Conservation (phyloP, 2,797 vertebrate species). For the Aphelocoma californica region DNA sequence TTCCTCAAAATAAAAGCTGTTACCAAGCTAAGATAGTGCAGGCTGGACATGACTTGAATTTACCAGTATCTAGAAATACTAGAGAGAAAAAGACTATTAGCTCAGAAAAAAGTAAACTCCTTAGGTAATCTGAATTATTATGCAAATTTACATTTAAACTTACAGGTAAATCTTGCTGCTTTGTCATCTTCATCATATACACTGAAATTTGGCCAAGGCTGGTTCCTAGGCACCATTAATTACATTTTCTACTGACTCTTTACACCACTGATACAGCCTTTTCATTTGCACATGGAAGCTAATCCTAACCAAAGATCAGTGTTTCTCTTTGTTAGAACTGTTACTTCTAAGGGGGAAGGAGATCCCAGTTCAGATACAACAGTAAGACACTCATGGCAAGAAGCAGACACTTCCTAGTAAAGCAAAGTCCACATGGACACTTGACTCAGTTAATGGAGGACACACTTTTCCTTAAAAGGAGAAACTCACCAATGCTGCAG, state of each 20-base stretch:
- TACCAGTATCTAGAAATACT: background rate
- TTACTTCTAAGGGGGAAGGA: background rate
- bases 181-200: background rate
- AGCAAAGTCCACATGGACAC: background rate
- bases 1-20: background rate
- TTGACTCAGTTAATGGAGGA: background rate
- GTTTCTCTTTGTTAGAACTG: background rate
- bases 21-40: background rate
- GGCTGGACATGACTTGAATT: background rate
- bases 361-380: background rate
- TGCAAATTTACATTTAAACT: background rate
- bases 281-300: background rate
- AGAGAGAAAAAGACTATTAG: background rate
- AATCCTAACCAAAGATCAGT: background rate
- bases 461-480: background rate
- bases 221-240: background rate
- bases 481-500: background rate
- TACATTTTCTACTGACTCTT: background rate
- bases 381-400: background rate
- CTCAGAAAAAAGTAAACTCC: background rate
- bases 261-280: background rate
- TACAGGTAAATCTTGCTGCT: background rate
- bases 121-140: background rate
- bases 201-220: background rate
- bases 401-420: background rate